Conservation (phyloP, 2,888 invertebrate genomes). For the Archips crataeganus region DNA sequence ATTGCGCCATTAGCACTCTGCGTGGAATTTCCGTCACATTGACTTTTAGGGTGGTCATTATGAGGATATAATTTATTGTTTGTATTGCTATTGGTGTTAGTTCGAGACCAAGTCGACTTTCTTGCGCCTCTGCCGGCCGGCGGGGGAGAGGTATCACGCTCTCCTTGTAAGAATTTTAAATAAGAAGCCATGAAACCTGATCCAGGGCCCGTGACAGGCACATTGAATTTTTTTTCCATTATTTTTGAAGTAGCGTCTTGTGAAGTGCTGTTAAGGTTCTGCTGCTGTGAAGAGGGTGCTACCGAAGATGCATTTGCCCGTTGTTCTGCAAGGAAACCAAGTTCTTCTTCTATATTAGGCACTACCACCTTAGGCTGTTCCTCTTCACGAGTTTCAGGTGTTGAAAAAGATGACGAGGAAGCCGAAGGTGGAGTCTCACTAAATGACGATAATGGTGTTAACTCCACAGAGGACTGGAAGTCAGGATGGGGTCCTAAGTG, state of each 20-base stretch:
- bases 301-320: conserved; percentile 82
- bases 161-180: conserved; percentile 93
- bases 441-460: conserved; percentile 86
- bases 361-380: conserved; percentile 94
- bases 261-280: conserved; percentile 78
- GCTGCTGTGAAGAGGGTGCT: conserved; percentile 83
- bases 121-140: conserved; percentile 89
- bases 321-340: conserved; percentile 91
- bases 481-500: conserved; percentile 90
- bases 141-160: conserved; percentile 92
- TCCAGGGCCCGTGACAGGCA: conserved; percentile 86
- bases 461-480: conserved; percentile 88
- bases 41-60: conserved; percentile 72
- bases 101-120: conserved; percentile 88
- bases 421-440: conserved; percentile 86
- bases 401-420: conserved; percentile 85
- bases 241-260: conserved; percentile 81
- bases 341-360: conserved; percentile 95
- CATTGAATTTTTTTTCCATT: conserved; percentile 87
- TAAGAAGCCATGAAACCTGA: conserved; percentile 95
- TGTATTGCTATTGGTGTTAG: conserved; percentile 71
- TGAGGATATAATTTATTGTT: conserved; percentile 72
- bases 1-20: conserved; percentile 79
- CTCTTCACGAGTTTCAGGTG: conserved; percentile 87
- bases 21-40: conserved; percentile 69